Conservation (phyloP, 1,140 invertebrate species). For the Drosophila melanogaster region Release_6_plus_ISO1_MT NT_033777.3:27623501-27624000, state of each 20-base stretch:
- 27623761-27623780: conserved; percentile 7
- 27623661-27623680: conserved; percentile 5
- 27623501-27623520: conserved; percentile 51
- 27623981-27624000: not conserved
- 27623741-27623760: not conserved
- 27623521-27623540: conserved; percentile 25
- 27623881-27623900: conserved; percentile 66
- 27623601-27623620: conserved; percentile 53
- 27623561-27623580: conserved; percentile 10
- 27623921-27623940: conserved; percentile 60
- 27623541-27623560: conserved; percentile 11
- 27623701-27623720: conserved; percentile 56
- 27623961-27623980: conserved; percentile 43
- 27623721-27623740: conserved; percentile 13
- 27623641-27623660: not conserved
- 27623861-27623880: conserved; percentile 49
- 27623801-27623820: conserved; percentile 52
- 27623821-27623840: conserved; percentile 51
- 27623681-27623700: conserved; percentile 39
- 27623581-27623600: conserved; percentile 5
- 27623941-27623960: conserved; percentile 17
- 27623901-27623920: conserved; percentile 58
- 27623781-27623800: conserved; percentile 48
- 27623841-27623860: conserved; percentile 75
- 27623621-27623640: conserved; percentile 17